Evolutionary conservation across 1,140 invertebrate species (phyloP).

Genomic region (Leptopilina boulardi): DNA sequence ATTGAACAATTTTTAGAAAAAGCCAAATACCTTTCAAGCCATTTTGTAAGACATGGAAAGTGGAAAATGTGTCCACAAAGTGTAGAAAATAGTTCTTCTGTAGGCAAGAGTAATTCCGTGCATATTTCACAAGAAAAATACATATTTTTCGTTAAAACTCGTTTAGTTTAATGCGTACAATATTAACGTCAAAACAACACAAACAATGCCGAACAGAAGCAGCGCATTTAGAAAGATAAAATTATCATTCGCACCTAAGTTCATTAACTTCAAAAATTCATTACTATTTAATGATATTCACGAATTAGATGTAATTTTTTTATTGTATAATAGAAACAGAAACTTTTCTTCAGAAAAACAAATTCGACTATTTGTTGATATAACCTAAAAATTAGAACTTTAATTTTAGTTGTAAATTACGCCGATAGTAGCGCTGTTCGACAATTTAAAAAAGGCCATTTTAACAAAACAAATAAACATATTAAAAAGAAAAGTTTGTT

Average conservation of each 20-base stretch:
- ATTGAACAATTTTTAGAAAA: no score
- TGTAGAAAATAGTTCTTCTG: constrained; percentile 79
- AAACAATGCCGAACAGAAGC: neutral
- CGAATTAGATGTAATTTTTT: no score
- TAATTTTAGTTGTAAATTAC: neutral
- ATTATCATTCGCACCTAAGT: neutral
- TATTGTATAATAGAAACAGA: no score
- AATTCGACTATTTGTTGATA: no score
- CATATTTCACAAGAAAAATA: constrained; percentile 83
- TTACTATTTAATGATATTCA: no score
- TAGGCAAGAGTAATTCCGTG: constrained; percentile 78
- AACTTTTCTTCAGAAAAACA: no score
- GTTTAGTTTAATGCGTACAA: neutral
- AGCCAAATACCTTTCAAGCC: constrained; percentile 82
- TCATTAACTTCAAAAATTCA: no score
- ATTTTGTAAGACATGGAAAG: constrained; percentile 79
- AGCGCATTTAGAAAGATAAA: neutral
- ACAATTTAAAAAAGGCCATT: no score
- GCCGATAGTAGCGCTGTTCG: neutral
- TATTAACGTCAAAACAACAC: neutral
- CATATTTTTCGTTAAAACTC: constrained; percentile 71
- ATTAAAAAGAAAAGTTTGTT: no score
- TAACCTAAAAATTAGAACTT: neutral
- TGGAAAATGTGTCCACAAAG: constrained; percentile 85
- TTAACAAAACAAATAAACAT: no score